Evolutionary conservation across 2,797 vertebrate genomes (phyloP), one percentile per base, ranked within the genome.

Genomic region (Hyperoplus lanceolatus): DNA sequence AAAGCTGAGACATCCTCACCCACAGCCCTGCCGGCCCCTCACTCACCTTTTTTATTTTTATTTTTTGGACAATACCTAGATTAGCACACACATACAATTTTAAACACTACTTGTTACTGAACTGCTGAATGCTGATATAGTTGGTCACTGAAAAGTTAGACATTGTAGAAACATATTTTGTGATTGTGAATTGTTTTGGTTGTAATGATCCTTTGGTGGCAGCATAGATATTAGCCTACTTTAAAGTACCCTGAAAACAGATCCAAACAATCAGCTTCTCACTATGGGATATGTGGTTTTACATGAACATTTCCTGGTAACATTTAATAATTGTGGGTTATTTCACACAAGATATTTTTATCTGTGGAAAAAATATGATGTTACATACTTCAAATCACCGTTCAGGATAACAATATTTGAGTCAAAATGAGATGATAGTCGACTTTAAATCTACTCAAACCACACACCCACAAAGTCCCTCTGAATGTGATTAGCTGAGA

Each of bases 1-100:
- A 99, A 99, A 71, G 70, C 89, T 88, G 87, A 91, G 85, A 91
- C 91, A 80, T 82, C 89, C 84, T 81, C 84, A 84, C 84, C 87
- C 72, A 83, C 90, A 72, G 82, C 82, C 82, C 82, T 79, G 80
- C 86, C 8, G 69, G 80, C 82, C 77, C 29, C 72, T 87, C 68
- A 71, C 73, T 90, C 67, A 81, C 60, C 58, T 59, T 59, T 75
- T 72, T 62, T 73, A 29, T 29, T 29, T 29, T 29, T 3, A 3
- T 29, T 29, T 29, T 29, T 29, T 29, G 29, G 21, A 73, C 56
- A 39, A 74, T 43, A 69, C 66, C 10, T 79, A 82, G 56, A 73
- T 72, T 77, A 75, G 56, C 68, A 53, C 50, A 12, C 54, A 36
- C 6, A 11, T 45, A 50, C 45, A 13, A 66, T 70, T 81, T 12